Conservation (phyloP, 2,888 invertebrate genomes). For the Podotricha telesiphe region DNA sequence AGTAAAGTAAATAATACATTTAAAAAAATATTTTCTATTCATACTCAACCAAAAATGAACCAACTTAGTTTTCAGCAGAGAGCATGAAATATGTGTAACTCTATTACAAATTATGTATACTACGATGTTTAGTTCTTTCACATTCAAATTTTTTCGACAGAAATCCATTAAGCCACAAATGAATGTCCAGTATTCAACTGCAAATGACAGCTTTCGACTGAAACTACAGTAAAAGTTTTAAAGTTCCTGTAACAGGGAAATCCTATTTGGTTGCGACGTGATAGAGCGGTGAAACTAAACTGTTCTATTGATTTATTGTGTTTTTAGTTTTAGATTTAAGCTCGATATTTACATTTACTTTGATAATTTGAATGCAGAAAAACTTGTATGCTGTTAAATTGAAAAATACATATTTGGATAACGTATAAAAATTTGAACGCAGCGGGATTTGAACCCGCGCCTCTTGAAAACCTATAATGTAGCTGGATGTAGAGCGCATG, state of each 20-base stretch:
- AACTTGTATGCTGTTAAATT: too few relatives aligned
- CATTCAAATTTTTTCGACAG: constrained; percentile 31
- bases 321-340: neutral
- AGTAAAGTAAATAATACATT: too few relatives aligned
- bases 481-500: too few relatives aligned
- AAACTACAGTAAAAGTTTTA: constrained; percentile 34
- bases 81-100: neutral
- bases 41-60: neutral
- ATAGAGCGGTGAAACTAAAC: constrained; percentile 8
- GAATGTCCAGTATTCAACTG: constrained; percentile 27
- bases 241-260: constrained; percentile 30
- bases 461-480: too few relatives aligned
- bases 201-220: constrained; percentile 19
- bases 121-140: neutral
- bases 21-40: too few relatives aligned
- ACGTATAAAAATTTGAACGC: too few relatives aligned
- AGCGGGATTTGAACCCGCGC: too few relatives aligned
- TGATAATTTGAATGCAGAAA: too few relatives aligned
- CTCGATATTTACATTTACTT: neutral
- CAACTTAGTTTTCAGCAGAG: neutral
- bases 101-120: neutral
- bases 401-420: too few relatives aligned
- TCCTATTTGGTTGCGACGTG: constrained; percentile 27
- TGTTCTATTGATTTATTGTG: neutral
- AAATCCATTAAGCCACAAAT: constrained; percentile 27